phyloP scores from a whole-genome alignment of 2,797 vertebrate species.

The Malacoctenus gilli region DNA sequence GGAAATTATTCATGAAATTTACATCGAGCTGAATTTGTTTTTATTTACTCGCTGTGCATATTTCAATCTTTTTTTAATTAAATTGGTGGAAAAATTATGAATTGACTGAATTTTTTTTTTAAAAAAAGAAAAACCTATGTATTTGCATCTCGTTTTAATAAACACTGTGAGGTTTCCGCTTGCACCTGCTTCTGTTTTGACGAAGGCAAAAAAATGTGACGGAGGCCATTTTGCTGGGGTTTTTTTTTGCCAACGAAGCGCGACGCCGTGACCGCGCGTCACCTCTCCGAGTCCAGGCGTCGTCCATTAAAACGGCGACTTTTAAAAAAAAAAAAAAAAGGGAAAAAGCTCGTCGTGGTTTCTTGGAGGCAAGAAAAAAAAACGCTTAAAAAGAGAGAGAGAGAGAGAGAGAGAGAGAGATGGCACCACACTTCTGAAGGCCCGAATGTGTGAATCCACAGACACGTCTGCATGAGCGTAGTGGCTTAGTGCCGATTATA shows the following conservation, averaged over 20 bases:
- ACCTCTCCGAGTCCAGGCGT: not conserved
- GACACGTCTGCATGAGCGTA: slow-evolving; percentile 76
- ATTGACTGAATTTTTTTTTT: not conserved
- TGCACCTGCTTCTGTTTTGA: not conserved
- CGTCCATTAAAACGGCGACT: slow-evolving; percentile 43
- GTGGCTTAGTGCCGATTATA: slow-evolving; percentile 79
- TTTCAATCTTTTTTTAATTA: not conserved
- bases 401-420: too few relatives aligned
- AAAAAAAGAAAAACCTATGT: not conserved
- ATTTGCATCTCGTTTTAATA: not conserved
- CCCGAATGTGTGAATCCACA: slow-evolving; percentile 75
- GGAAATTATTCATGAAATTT: not conserved
- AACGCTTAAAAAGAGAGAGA: slow-evolving; percentile 41
- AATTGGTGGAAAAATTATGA: too few relatives aligned
- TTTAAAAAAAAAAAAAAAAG: slow-evolving; percentile 38
- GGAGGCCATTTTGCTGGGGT: slow-evolving; percentile 4
- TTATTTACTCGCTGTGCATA: not conserved
- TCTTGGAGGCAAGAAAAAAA: slow-evolving; percentile 25
- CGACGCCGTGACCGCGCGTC: slow-evolving; percentile 10
- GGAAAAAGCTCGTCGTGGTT: slow-evolving; percentile 49
- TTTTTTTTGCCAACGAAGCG: not conserved
- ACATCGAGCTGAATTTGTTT: not conserved
- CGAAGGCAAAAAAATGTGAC: not conserved
- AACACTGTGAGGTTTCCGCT: not conserved
- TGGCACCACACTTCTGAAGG: slow-evolving; percentile 72